Evolutionary conservation across 1,140 invertebrate species (phyloP), one percentile per base, ranked within the genome.

Genomic region (Calephelis nemesis): DNA sequence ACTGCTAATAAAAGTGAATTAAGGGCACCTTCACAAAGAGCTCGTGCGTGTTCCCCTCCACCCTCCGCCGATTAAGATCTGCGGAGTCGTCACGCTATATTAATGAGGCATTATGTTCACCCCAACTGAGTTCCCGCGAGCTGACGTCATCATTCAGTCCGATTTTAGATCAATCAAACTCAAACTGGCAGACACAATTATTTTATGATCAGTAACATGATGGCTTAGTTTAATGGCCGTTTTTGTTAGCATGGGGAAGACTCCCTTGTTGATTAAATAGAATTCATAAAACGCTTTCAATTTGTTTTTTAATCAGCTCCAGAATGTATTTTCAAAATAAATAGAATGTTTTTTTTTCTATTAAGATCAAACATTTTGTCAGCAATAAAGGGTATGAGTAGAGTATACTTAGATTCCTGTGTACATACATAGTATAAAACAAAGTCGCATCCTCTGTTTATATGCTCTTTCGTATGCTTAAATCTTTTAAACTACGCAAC

Each of bases 31-130:
- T 40, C 39, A 12, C 54, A 60, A 40, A 60, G 54, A 60, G 5
- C 54, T 60, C 11, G 54, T 39, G 30, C 54, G 54, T 60, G 12
- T 11, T 30, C 7, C 39, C 30, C 30, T 39, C 30, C 19, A 60
- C 54, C 54, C 54, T 60, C 52, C 4, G n/a, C 30, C 30, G 54
- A 60, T 60, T 39, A 60, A 12, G 54, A 60, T 60, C 54, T 60
- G 54, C 54, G 11, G 52, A 58, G 54, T 60, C 54, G 54, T 60
- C 54, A 60, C 54, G 54, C 54, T 39, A 60, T 60, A 39, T 40
- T 60, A 60, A 60, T 40, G 54, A 60, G 54, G 54, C 54, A 60
- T 60, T 60, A 60, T 60, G 39, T 60, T 60, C 54, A 60, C 54
- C 54, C 54, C 11, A 60, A 40, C 58, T 60, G 30, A 2, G 58